Conservation (phyloP, 2,888 invertebrate genomes). For the Athalia circularis region DNA sequence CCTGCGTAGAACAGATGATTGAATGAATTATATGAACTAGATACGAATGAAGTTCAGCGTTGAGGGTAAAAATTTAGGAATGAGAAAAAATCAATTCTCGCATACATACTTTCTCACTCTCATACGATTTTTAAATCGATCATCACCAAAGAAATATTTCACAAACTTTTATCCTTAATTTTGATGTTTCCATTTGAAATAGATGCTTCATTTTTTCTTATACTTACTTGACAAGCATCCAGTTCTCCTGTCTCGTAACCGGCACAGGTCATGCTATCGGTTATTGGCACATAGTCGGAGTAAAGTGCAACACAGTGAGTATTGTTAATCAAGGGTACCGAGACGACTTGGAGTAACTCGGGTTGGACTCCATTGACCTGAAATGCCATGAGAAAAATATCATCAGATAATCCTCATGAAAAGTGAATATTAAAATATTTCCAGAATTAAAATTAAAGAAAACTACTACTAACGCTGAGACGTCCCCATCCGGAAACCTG, state of each 20-base stretch:
- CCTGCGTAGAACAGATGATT: neutral
- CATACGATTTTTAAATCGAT: neutral
- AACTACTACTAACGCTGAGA: conserved; percentile 48
- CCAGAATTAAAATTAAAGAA: conserved; percentile 50
- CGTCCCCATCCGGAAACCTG: conserved; percentile 60
- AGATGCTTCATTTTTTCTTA: too few relatives aligned
- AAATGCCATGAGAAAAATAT: neutral
- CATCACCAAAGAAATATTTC: too few relatives aligned
- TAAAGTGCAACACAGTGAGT: conserved; percentile 29
- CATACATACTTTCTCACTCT: too few relatives aligned
- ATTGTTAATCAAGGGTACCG: conserved; percentile 36
- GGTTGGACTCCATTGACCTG: conserved; percentile 2
- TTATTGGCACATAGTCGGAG: neutral
- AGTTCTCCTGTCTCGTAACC: conserved; percentile 18
- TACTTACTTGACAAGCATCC: conserved; percentile 42
- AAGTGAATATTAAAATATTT: conserved; percentile 40
- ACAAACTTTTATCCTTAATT: too few relatives aligned
- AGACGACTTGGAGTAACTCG: conserved; percentile 30
- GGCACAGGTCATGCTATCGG: conserved; percentile 19
- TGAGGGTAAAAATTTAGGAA: too few relatives aligned
- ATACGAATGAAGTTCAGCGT: too few relatives aligned
- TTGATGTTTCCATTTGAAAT: too few relatives aligned
- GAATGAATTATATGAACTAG: too few relatives aligned
- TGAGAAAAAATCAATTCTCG: too few relatives aligned
- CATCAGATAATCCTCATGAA: neutral